Conservation (phyloP, 2,797 vertebrate species). For the Syngnathus acus region DNA sequence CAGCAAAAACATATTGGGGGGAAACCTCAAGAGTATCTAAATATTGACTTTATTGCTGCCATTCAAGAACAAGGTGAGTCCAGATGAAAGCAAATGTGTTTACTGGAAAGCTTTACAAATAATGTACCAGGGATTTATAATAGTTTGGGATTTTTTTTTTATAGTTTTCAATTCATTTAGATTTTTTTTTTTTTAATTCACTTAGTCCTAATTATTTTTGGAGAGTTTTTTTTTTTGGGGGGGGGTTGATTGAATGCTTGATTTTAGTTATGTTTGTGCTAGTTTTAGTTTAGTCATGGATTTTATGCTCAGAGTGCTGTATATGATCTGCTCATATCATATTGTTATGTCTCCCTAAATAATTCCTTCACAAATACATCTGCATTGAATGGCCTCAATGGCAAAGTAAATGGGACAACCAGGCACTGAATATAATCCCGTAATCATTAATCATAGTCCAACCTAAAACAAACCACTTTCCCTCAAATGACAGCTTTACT, state of each 20-base stretch:
- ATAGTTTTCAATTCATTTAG: too few relatives aligned
- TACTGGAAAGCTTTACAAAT: constrained; percentile 6
- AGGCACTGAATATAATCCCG: neutral
- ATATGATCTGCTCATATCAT: neutral
- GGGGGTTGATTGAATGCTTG: too few relatives aligned
- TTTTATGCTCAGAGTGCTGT: neutral
- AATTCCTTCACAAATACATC: neutral
- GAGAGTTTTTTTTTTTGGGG: too few relatives aligned
- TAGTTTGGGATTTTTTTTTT: neutral
- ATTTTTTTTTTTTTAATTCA: too few relatives aligned
- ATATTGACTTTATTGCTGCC: constrained; percentile 37
- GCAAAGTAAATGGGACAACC: neutral
- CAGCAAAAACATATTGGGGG: constrained; percentile 18
- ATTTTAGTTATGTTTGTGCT: too few relatives aligned
- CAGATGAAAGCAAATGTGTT: constrained; percentile 17
- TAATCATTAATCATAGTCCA: neutral
- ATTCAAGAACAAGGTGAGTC: constrained; percentile 18
- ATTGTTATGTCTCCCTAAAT: neutral
- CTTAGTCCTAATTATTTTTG: too few relatives aligned
- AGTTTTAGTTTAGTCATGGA: too few relatives aligned
- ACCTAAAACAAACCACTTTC: constrained; percentile 26
- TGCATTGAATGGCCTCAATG: neutral
- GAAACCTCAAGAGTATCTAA: constrained; percentile 22
- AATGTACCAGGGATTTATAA: neutral
- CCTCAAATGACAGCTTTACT: constrained; percentile 20